phyloP scores from a whole-genome alignment of 2,797 vertebrate species.

The Gephyroberyx darwinii region DNA sequence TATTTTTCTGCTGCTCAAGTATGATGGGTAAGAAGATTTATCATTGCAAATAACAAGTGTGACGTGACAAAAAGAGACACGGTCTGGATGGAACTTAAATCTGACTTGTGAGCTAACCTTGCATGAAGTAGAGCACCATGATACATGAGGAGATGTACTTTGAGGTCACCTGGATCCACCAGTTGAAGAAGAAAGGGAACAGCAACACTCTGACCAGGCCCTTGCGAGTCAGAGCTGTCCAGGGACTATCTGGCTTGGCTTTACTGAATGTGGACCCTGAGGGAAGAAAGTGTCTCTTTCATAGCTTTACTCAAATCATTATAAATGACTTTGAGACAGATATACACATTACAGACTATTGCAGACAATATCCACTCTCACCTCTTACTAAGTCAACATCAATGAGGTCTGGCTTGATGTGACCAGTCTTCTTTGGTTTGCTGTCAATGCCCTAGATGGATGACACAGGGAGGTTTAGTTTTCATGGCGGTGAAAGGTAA shows the following conservation, averaged over 20 bases:
- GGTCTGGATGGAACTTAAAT: neutral
- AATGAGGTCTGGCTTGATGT: constrained; percentile 96
- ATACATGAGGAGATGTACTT: constrained; percentile 89
- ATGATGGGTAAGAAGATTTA: constrained; percentile 24
- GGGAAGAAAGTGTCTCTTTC: neutral
- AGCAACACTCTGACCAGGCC: constrained; percentile 94
- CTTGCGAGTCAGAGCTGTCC: constrained; percentile 93
- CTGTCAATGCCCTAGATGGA: constrained; percentile 88
- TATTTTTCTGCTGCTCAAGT: constrained; percentile 38
- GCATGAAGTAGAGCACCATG: constrained; percentile 91
- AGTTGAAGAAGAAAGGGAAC: constrained; percentile 93
- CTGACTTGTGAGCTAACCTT: constrained; percentile 81
- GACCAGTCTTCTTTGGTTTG: constrained; percentile 95
- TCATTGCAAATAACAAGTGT: constrained; percentile 23
- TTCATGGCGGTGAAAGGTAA: neutral
- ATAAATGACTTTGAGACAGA: neutral
- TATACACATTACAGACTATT: neutral
- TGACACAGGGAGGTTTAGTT: neutral
- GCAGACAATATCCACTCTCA: constrained; percentile 61
- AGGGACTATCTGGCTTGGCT: constrained; percentile 96
- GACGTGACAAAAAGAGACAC: constrained; percentile 23
- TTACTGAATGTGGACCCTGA: constrained; percentile 97
- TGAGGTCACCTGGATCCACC: constrained; percentile 99
- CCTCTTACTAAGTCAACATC: constrained; percentile 99
- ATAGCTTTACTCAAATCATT: neutral